Evolutionary conservation across 2,113 vertebrate species (phyloP).

Genomic region (Saccopteryx leptura): DNA sequence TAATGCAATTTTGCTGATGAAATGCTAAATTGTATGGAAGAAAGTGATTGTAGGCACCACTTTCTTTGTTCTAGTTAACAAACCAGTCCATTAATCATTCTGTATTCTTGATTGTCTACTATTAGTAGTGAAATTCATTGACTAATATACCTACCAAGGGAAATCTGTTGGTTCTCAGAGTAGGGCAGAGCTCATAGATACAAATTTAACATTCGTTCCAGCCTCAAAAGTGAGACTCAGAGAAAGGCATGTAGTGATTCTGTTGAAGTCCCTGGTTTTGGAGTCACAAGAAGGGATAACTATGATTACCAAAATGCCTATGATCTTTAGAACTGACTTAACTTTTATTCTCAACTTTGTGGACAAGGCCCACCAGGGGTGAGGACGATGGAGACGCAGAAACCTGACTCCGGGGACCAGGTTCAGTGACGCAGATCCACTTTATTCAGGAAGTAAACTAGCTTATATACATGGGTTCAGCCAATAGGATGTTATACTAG

Average conservation of each 20-base stretch:
- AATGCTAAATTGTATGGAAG: neutral
- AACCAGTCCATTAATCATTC: neutral
- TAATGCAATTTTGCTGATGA: neutral
- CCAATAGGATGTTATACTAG: too few species aligned
- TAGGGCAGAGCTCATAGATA: neutral
- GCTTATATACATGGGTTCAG: too few species aligned
- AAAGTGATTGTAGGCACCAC: neutral
- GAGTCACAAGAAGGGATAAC: neutral
- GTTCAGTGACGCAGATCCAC: too few species aligned
- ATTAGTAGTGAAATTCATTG: conserved; percentile 8
- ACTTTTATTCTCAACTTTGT: neutral
- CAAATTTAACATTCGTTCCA: neutral
- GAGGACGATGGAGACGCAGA: too few species aligned
- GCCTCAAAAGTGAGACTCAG: neutral
- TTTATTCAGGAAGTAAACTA: too few species aligned
- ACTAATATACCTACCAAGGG: neutral
- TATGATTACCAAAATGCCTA: neutral
- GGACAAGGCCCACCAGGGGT: too few species aligned
- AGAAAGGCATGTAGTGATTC: neutral
- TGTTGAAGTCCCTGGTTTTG: neutral
- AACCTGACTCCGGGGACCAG: too few species aligned
- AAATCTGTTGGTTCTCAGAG: neutral
- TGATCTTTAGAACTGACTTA: neutral
- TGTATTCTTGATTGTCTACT: neutral
- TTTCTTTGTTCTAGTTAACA: conserved; percentile 48